phyloP scores from a whole-genome alignment of 2,797 vertebrate species.

The Poecile montanus region DNA sequence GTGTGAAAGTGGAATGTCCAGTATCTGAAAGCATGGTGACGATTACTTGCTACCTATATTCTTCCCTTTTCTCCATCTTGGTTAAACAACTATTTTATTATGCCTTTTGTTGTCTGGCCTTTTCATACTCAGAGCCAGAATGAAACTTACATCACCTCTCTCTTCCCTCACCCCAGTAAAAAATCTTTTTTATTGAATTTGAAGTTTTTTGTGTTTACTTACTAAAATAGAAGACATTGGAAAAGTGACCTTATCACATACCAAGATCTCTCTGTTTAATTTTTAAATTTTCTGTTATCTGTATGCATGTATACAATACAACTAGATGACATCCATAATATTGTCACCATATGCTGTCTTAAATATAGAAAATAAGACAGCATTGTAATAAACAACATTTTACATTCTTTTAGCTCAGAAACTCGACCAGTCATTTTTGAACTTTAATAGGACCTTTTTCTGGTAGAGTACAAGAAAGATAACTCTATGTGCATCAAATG shows the following conservation, averaged over 20 bases:
- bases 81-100: background rate
- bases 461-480: background rate
- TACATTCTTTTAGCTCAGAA: background rate
- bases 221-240: background rate
- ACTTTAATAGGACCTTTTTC: slow-evolving; percentile 10
- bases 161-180: background rate
- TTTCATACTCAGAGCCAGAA: background rate
- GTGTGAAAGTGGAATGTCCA: background rate
- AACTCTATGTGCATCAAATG: background rate
- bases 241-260: slow-evolving; percentile 33
- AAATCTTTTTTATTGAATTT: background rate
- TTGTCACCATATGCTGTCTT: background rate
- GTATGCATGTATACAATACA: background rate
- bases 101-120: background rate
- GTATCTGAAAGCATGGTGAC: background rate
- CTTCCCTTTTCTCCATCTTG: background rate
- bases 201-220: background rate
- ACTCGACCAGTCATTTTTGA: background rate
- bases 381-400: background rate
- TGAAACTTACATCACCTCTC: background rate
- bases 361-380: background rate
- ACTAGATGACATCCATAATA: background rate
- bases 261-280: background rate
- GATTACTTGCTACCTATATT: background rate
- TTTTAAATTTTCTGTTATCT: background rate